Conservation (phyloP, 1,140 invertebrate species). For the Pectinophora gossypiella region DNA sequence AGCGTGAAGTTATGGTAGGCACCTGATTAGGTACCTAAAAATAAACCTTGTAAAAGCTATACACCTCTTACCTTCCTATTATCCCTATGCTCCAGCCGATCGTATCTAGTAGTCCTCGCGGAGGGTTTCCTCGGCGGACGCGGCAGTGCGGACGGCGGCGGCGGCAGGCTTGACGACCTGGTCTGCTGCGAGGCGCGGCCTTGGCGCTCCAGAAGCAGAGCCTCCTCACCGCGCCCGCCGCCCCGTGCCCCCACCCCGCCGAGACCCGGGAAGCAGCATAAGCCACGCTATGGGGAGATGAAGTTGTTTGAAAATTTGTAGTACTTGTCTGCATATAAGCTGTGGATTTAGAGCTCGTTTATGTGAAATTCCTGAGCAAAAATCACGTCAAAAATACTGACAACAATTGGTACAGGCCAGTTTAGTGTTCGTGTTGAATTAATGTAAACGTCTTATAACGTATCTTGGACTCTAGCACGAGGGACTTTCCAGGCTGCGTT, state of each 20-base stretch:
- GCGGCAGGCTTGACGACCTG: conserved; percentile 63
- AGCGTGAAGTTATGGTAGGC: too few species aligned
- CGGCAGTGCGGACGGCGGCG: conserved; percentile 81
- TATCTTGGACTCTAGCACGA: too few species aligned
- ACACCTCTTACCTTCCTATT: conserved; percentile 76
- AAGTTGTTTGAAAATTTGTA: neutral
- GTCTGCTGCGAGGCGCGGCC: conserved; percentile 85
- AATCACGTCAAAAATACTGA: too few species aligned
- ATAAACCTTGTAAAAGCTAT: too few species aligned
- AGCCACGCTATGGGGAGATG: conserved; percentile 78
- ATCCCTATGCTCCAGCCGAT: conserved; percentile 77
- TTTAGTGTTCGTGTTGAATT: too few species aligned
- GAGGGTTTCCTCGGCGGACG: conserved; percentile 79
- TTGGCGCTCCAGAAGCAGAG: conserved; percentile 85
- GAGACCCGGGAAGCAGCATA: conserved; percentile 92
- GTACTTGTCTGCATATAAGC: neutral
- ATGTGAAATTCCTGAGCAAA: too few species aligned
- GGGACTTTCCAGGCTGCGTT: too few species aligned
- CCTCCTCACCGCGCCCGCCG: conserved; percentile 79
- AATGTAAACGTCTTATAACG: too few species aligned
- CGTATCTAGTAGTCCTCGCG: conserved; percentile 74
- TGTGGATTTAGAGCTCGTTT: neutral
- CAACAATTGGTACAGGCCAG: too few species aligned
- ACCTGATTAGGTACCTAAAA: too few species aligned
- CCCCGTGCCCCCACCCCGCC: conserved; percentile 78